Conservation (phyloP, 2,113 vertebrate genomes). For the Phocoena sinus region DNA sequence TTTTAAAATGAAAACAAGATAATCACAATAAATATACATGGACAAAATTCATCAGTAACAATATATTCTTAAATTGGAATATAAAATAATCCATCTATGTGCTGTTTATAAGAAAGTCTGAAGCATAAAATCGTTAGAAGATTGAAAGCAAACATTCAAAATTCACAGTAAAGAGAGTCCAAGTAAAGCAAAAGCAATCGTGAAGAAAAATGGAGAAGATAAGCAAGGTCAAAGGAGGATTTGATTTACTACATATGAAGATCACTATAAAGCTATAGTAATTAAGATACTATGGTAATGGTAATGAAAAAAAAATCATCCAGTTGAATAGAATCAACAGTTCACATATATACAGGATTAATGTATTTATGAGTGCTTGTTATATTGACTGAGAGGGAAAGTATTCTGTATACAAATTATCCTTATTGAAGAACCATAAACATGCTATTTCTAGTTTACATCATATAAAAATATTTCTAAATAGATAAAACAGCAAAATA, state of each 20-base stretch:
- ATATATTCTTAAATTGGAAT: not conserved
- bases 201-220: not conserved
- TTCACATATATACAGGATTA: not conserved
- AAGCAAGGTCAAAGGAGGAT: not conserved
- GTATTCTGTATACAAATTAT: not conserved
- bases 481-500: not conserved
- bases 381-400: not conserved
- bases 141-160: not conserved
- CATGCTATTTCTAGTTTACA: not conserved
- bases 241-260: not conserved
- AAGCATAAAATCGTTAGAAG: not conserved
- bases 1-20: not conserved
- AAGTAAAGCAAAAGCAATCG: not conserved
- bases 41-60: not conserved
- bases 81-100: not conserved
- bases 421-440: not conserved
- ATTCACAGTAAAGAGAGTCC: not conserved
- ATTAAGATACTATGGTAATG: not conserved
- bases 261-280: not conserved
- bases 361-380: not conserved
- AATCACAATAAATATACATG: not conserved
- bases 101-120: not conserved
- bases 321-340: not conserved
- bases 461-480: not conserved
- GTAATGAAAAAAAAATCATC: not conserved